Evolutionary conservation across 2,888 invertebrate genomes (phyloP).

Genomic region (Caenorhabditis sp.): DNA sequence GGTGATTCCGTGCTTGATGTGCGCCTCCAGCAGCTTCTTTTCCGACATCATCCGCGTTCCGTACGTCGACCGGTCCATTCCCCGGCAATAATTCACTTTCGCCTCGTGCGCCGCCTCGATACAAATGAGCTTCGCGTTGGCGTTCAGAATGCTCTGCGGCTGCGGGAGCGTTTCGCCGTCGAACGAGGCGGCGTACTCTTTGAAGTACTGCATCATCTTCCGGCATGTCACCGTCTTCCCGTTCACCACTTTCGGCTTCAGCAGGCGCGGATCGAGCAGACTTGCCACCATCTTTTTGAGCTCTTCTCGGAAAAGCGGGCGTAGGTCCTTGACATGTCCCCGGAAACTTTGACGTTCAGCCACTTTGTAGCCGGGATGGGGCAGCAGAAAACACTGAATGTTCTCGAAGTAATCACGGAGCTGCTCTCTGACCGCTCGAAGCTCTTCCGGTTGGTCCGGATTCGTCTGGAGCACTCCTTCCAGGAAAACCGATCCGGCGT

Average conservation of each 20-base stretch:
- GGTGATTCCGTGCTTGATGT: conserved; percentile 73
- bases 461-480: conserved; percentile 65
- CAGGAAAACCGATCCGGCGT: conserved; percentile 70
- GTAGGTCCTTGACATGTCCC: conserved; percentile 76
- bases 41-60: conserved; percentile 75
- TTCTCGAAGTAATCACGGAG: conserved; percentile 71
- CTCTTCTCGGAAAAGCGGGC: conserved; percentile 75
- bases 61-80: conserved; percentile 76
- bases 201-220: conserved; percentile 76
- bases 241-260: conserved; percentile 73
- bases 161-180: conserved; percentile 71
- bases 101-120: conserved; percentile 76
- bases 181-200: conserved; percentile 74
- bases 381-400: conserved; percentile 72
- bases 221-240: conserved; percentile 75
- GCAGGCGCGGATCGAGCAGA: conserved; percentile 68
- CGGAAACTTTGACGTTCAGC: conserved; percentile 75
- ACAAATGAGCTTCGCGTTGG: conserved; percentile 72
- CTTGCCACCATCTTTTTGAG: conserved; percentile 73
- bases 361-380: conserved; percentile 78
- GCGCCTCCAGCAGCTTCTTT: conserved; percentile 72
- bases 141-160: conserved; percentile 74
- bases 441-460: conserved; percentile 64
- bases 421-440: conserved; percentile 66
- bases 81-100: conserved; percentile 72